Base-by-base conservation (phyloP, 2,888 invertebrate genomes). In the Tetheella fluctuosa region DNA sequence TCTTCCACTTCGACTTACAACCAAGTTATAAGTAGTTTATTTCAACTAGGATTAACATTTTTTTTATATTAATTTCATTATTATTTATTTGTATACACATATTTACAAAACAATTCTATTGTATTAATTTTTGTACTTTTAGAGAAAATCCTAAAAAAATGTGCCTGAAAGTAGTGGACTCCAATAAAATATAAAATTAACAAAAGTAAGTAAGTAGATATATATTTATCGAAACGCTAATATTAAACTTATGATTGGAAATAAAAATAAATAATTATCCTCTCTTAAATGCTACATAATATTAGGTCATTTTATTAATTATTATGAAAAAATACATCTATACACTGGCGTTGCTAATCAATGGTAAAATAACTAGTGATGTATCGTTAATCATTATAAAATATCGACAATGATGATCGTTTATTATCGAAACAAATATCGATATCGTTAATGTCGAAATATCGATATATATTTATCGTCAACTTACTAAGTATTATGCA, bases 31-130 rank as follows among this genome's bases (percentile, higher is more conserved):
- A 77, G 74, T 77, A 79, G 63, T 69, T 75, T 80, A n/a, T 71
- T 54, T 39, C 23, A 37, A 56, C 65, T 64, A 62, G 63, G 77
- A 72, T 67, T 73, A 73, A 69, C 58, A 77, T 77, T 80, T 80
- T 80, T 34, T 80, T 34, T 80, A 83, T 83, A 82, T 81, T 83
- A 82, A 80, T 85, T 77, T 80, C 78, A 81, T 79, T 79, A 79
- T 78, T 83, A 63, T 74, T 76, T 48, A 48, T 48, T 75, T 85
- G 86, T 91, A 91, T 91, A 90, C 91, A 91, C 91, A 91, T 91
- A 91, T 91, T 91, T 91, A 91, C 91, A 91, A 89, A 87, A 86
- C 71, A 83, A 79, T 74, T 78, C 73, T 81, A 87, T 88, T 87
- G 80, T 81, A 78, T 82, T 79, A 65, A 63, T 67, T 70, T 71